Evolutionary conservation across 2,113 vertebrate genomes (phyloP).

Genomic region (Pica pica): DNA sequence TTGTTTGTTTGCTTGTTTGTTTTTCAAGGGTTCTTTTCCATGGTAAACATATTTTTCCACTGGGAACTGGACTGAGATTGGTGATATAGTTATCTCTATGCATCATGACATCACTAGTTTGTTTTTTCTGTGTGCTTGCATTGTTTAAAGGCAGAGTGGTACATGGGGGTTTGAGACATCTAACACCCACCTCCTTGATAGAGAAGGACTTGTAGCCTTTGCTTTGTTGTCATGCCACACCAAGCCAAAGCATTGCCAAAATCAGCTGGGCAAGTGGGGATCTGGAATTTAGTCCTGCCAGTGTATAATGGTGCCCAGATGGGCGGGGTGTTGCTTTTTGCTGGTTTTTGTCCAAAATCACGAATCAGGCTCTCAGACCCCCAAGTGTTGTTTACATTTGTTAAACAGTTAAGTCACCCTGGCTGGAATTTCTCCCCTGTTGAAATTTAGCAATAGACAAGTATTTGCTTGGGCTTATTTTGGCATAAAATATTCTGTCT

Average conservation of each 20-base stretch:
- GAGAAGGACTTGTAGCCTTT: not conserved
- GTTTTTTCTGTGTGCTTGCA: not conserved
- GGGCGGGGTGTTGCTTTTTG: not conserved
- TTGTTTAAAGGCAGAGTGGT: not conserved
- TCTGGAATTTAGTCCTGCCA: not conserved
- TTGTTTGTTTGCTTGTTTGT: not conserved
- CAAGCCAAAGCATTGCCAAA: not conserved
- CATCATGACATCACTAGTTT: not conserved
- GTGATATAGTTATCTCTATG: not conserved
- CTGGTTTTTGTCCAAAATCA: not conserved
- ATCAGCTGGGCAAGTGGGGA: not conserved
- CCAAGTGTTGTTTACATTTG: not conserved
- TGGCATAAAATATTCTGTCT: not conserved
- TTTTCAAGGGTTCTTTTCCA: not conserved
- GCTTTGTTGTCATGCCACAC: not conserved
- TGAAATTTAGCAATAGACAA: not conserved
- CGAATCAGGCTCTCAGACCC: not conserved
- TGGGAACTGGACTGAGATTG: not conserved
- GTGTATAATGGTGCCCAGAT: not conserved
- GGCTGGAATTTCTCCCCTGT: not conserved
- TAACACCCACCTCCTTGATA: not conserved
- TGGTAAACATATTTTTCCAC: not conserved
- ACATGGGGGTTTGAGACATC: not conserved
- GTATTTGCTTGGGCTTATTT: not conserved
- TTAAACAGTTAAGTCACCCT: not conserved